Evolutionary conservation across 2,797 vertebrate genomes (phyloP).

Genomic region (Macroramphosus scolopax): DNA sequence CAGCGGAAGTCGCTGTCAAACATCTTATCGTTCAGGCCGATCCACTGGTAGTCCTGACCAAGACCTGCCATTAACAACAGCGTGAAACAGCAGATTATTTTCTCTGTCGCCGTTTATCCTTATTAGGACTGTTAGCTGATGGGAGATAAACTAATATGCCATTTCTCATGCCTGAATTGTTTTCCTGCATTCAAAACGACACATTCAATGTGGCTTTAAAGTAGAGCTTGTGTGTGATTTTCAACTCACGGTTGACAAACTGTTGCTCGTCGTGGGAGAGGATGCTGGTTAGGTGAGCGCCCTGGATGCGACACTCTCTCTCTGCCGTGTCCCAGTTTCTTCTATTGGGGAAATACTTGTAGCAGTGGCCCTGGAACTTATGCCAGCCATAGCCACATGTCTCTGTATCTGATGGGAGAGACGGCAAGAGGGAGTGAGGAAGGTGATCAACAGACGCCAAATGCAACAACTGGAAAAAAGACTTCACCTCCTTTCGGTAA

Average conservation of each 20-base stretch:
- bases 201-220: conserved; percentile 6
- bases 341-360: conserved; percentile 91
- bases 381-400: conserved; percentile 95
- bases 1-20: conserved; percentile 97
- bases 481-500: not conserved
- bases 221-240: not conserved
- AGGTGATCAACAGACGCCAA: not conserved
- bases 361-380: conserved; percentile 98
- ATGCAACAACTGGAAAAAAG: not conserved
- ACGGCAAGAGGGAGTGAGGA: conserved; percentile 17
- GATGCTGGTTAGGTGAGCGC: conserved; percentile 92
- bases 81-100: conserved; percentile 43
- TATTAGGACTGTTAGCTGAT: conserved; percentile 35
- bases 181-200: conserved; percentile 38
- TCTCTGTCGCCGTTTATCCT: conserved; percentile 16
- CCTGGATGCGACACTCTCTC: conserved; percentile 91
- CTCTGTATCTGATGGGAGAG: conserved; percentile 84
- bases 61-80: conserved; percentile 78
- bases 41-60: conserved; percentile 98
- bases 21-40: conserved; percentile 98
- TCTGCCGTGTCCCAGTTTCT: conserved; percentile 95
- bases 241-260: conserved; percentile 92
- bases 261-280: conserved; percentile 90
- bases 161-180: conserved; percentile 56
- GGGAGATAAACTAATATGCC: conserved; percentile 6